phyloP scores from a whole-genome alignment of 2,797 vertebrate species.

The Parambassis ranga region DNA sequence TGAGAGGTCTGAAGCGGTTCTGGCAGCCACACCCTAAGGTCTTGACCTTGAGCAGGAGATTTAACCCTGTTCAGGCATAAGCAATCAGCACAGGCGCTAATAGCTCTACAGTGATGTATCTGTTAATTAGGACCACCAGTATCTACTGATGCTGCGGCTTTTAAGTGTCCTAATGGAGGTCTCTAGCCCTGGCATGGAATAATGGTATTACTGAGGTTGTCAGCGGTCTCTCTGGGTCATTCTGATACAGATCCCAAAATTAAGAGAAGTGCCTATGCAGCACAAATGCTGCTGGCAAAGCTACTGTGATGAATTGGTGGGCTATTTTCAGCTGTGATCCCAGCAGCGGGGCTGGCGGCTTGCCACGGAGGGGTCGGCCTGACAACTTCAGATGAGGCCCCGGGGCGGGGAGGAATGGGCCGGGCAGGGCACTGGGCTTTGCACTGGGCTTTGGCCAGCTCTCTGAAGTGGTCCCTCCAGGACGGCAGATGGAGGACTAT shows the following conservation, averaged over 20 bases:
- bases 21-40: not conserved
- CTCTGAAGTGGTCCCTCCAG: constrained; percentile 68
- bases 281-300: constrained; percentile 52
- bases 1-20: constrained; percentile 3
- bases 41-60: constrained; percentile 16
- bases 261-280: constrained; percentile 58
- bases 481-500: constrained; percentile 73
- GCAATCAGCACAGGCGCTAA: not conserved
- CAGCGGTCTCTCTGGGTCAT: constrained; percentile 51
- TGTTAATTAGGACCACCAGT: constrained; percentile 9
- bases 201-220: constrained; percentile 46
- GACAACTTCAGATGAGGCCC: constrained; percentile 67
- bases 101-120: not conserved
- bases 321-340: constrained; percentile 75
- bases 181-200: constrained; percentile 7
- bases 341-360: constrained; percentile 57
- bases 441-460: constrained; percentile 52
- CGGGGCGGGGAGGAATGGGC: constrained; percentile 36
- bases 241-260: constrained; percentile 64
- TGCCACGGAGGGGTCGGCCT: constrained; percentile 66
- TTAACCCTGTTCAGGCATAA: not conserved
- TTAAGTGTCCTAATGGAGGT: constrained; percentile 16
- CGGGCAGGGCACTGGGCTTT: constrained; percentile 22
- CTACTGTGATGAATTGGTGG: constrained; percentile 69
- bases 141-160: constrained; percentile 16